Evolutionary conservation across 2,888 invertebrate species (phyloP).

Genomic region (Tipula unca): DNA sequence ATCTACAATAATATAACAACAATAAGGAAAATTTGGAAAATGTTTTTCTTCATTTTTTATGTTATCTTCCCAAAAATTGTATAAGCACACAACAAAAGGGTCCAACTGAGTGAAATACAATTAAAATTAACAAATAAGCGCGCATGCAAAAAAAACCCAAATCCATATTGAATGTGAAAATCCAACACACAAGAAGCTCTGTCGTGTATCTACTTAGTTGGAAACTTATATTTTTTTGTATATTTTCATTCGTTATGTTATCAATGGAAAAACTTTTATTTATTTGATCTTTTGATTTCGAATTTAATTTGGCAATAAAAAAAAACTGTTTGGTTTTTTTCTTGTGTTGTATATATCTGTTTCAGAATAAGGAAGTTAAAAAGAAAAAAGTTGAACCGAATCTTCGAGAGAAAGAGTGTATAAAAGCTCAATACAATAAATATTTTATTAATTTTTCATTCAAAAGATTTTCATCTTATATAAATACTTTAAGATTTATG

Average conservation of each 20-base stretch:
- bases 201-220: background rate
- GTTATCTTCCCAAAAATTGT: background rate
- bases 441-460: background rate
- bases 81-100: background rate
- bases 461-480: background rate
- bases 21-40: background rate
- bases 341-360: too few species aligned
- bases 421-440: background rate
- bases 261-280: background rate
- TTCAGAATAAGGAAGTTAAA: background rate
- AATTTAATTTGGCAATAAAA: background rate
- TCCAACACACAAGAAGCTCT: background rate
- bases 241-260: background rate
- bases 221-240: background rate
- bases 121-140: background rate
- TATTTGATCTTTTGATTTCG: slow-evolving; percentile 8
- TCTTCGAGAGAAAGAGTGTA: background rate
- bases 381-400: background rate
- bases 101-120: background rate
- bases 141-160: background rate
- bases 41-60: background rate
- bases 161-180: background rate
- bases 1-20: background rate
- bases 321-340: background rate
- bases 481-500: background rate